A percentile compares a stretch with the other conserved stretches of the same genome.
Evolutionary conservation across 2,113 vertebrate species (phyloP).

Genomic region (Calonectris borealis): DNA sequence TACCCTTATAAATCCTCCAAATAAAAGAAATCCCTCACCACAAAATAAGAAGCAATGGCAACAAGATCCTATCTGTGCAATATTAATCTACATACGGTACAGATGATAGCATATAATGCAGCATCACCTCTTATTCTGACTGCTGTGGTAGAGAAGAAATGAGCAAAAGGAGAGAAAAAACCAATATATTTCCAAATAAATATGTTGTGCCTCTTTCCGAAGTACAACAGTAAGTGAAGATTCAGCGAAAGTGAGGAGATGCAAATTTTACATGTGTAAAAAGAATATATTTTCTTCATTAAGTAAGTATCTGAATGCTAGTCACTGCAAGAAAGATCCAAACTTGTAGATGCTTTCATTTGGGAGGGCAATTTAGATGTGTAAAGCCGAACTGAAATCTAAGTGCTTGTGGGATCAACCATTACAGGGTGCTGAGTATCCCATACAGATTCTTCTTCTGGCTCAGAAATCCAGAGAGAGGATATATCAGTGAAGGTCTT

Average conservation of each 20-base stretch:
- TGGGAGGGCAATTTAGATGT: not conserved
- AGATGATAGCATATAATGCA: not conserved
- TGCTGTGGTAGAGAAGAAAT: not conserved
- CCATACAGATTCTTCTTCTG: not conserved
- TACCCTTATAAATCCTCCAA: not conserved
- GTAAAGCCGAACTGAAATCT: not conserved
- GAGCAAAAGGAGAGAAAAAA: not conserved
- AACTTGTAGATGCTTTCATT: not conserved
- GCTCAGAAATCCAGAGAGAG: not conserved
- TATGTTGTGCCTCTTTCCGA: not conserved
- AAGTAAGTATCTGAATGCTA: not conserved
- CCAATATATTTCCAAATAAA: not conserved
- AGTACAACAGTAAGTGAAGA: not conserved
- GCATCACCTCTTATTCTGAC: not conserved
- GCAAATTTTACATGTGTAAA: not conserved
- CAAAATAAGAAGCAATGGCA: not conserved
- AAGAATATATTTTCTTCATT: not conserved
- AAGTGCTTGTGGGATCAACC: not conserved
- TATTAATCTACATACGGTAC: not conserved
- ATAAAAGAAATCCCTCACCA: not conserved
- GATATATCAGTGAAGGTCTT: not conserved
- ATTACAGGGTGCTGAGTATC: not conserved
- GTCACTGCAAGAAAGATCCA: not conserved
- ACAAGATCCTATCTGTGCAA: not conserved
- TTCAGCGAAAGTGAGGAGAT: not conserved